phyloP scores from a whole-genome alignment of 2,888 invertebrate genomes.

The Lordiphosa andalusiaca region DNA sequence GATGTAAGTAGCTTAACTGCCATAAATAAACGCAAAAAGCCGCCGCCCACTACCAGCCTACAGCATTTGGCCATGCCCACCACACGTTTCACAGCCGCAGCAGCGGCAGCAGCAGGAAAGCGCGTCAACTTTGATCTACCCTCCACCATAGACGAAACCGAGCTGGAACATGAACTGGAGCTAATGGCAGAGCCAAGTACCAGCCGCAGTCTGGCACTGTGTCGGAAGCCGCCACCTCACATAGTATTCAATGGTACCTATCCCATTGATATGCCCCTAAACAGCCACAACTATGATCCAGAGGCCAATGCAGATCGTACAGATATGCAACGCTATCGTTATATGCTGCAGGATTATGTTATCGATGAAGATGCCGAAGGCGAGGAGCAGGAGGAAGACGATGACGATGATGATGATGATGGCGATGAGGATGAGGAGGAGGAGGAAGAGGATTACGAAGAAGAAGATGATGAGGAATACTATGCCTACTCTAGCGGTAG shows the following conservation, averaged over 20 bases:
- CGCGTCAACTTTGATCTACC: conserved; percentile 71
- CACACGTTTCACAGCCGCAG: conserved; percentile 63
- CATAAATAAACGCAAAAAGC: conserved; percentile 51
- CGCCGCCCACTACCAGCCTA: background rate
- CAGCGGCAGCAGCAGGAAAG: conserved; percentile 55
- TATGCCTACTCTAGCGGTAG: conserved; percentile 28
- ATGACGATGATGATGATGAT: conserved; percentile 41
- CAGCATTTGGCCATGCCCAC: conserved; percentile 55
- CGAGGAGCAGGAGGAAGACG: conserved; percentile 56
- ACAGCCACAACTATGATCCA: conserved; percentile 63
- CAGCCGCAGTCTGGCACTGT: conserved; percentile 7
- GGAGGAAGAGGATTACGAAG: conserved; percentile 50
- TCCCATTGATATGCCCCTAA: conserved; percentile 88
- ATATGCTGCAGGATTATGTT: conserved; percentile 59
- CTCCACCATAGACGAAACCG: conserved; percentile 52
- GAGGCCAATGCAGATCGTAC: conserved; percentile 70
- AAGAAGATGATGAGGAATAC: conserved; percentile 51
- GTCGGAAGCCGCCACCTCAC: conserved; percentile 27
- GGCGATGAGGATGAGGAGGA: conserved; percentile 39
- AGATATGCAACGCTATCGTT: conserved; percentile 54
- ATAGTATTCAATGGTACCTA: conserved; percentile 92
- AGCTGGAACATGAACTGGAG: conserved; percentile 22
- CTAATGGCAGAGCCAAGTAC: no score
- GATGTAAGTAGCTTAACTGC: conserved; percentile 66
- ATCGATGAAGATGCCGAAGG: conserved; percentile 67